Evolutionary conservation across 2,113 vertebrate genomes (phyloP).

Genomic region (Passer domesticus): DNA sequence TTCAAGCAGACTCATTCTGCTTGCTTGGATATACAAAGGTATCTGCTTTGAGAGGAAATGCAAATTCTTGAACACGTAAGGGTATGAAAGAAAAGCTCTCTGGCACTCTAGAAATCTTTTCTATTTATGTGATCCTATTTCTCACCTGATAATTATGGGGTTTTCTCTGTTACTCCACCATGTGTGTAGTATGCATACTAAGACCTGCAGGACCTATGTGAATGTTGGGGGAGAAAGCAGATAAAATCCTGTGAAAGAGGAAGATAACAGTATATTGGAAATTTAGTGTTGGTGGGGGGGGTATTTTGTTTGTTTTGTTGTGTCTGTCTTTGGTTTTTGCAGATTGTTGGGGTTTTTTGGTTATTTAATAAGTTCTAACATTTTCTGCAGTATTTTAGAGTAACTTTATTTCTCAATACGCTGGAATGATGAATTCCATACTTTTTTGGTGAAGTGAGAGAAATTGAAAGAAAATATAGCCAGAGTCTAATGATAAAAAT

Average conservation of each 20-base stretch:
- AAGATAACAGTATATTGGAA: not conserved
- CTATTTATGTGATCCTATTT: not conserved
- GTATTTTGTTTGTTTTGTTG: not conserved
- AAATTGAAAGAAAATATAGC: conserved; percentile 35
- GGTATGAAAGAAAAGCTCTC: not conserved
- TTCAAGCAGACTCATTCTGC: not conserved
- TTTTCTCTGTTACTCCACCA: not conserved
- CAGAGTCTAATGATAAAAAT: conserved; percentile 24
- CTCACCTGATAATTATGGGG: not conserved
- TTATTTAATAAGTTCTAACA: not conserved
- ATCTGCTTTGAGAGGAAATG: not conserved
- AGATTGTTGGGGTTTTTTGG: not conserved
- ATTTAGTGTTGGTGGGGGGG: not conserved
- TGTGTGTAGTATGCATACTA: not conserved
- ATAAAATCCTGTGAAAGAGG: not conserved
- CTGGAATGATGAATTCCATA: conserved; percentile 8
- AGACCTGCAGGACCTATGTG: not conserved
- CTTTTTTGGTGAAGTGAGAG: not conserved
- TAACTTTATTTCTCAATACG: conserved; percentile 27
- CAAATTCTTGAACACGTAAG: not conserved
- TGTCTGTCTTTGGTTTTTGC: not conserved
- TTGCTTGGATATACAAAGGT: not conserved
- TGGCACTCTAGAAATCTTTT: not conserved
- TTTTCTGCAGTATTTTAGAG: conserved; percentile 2
- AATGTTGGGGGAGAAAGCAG: not conserved